A percentile compares a stretch with the other conserved stretches of the same genome.
These are phyloP conservation scores for Hydropotes inermis DNA, from an alignment of 2,113 vertebrate genomes.

Conservation along the genomic window DNA sequence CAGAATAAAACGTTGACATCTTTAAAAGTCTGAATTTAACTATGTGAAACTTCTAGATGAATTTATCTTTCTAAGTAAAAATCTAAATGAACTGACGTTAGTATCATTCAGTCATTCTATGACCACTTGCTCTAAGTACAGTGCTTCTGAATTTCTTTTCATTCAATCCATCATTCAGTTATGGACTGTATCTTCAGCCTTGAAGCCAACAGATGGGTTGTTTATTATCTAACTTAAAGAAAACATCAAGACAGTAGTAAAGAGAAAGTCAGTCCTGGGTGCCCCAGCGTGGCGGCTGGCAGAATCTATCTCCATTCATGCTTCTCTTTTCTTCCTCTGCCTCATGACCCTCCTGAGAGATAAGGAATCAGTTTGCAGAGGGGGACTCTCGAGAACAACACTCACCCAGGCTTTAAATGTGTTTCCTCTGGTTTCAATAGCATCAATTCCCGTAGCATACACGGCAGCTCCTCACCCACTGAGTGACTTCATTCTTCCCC, in stretches of 20 bases:
- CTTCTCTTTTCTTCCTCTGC: background rate
- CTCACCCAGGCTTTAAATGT: background rate
- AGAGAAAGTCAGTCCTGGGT: conserved; percentile 20
- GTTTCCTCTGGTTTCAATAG: background rate
- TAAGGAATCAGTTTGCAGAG: background rate
- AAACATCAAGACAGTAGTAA: background rate
- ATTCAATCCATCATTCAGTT: background rate
- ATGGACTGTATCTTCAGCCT: background rate
- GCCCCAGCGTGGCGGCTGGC: background rate
- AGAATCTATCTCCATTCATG: background rate
- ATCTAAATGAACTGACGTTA: background rate
- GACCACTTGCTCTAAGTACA: background rate
- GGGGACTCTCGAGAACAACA: background rate
- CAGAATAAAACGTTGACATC: background rate
- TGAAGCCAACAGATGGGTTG: conserved; percentile 21
- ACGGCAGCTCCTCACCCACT: background rate
- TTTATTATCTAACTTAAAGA: background rate
- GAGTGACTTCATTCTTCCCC: too few species aligned
- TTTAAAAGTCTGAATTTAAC: background rate
- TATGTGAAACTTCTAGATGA: background rate
- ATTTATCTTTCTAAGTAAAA: background rate
- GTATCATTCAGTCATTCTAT: background rate
- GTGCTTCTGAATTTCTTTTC: conserved; percentile 28
- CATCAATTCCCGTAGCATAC: background rate
- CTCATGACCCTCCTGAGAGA: background rate